Evolutionary conservation across 35 echinoderm and acorn worm genomes (phyloP).

Genomic region (Heliocidaris erythrogramma): DNA sequence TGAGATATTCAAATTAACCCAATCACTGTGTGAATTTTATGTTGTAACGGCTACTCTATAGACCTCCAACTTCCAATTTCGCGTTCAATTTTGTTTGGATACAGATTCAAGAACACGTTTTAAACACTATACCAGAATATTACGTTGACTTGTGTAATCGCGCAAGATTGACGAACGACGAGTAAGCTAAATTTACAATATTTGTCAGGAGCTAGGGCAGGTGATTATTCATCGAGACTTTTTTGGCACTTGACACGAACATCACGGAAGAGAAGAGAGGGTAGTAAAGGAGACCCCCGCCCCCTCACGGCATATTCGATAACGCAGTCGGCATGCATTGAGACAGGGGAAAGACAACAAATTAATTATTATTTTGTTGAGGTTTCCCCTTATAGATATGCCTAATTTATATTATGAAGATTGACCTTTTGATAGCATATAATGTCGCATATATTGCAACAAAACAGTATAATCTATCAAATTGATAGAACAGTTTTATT

Average conservation of each 20-base stretch:
- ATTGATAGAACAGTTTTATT: no score
- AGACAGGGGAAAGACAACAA: no score
- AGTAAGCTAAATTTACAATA: not conserved
- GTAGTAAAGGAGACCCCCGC: not conserved
- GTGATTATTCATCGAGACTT: not conserved
- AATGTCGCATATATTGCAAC: no score
- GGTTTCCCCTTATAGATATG: no score
- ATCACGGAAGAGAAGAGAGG: not conserved
- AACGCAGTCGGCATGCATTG: no score
- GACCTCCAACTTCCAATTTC: not conserved
- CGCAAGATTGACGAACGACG: not conserved
- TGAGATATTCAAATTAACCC: not conserved
- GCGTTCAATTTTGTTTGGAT: not conserved
- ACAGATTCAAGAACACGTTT: conserved; percentile 9
- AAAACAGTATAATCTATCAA: no score
- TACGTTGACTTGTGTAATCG: not conserved
- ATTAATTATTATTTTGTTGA: no score
- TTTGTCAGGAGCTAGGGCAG: not conserved
- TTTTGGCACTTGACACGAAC: not conserved
- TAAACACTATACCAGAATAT: not conserved
- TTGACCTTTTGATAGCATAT: no score
- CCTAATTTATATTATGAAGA: no score
- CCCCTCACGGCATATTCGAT: no score
- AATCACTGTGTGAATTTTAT: not conserved
- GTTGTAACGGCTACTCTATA: not conserved